A percentile compares a stretch with the other conserved stretches of the same genome.
Conservation (phyloP, 2,113 vertebrate species). For the Mesembrinibis cayennensis region DNA sequence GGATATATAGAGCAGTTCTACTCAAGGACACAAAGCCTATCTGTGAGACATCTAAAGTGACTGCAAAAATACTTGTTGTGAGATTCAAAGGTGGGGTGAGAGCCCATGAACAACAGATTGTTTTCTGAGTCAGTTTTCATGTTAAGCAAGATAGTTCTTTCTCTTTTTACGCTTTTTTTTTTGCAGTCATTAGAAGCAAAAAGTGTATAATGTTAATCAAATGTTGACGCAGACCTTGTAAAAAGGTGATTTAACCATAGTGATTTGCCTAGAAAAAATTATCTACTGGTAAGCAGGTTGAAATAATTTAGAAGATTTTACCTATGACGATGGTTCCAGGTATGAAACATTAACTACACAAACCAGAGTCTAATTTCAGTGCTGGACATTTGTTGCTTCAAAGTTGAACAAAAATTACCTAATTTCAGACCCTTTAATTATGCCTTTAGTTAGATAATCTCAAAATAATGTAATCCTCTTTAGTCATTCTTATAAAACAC, state of each 20-base stretch:
- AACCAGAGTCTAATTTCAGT: not conserved
- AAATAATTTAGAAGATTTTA: not conserved
- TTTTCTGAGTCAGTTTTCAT: not conserved
- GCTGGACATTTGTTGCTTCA: not conserved
- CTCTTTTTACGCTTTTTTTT: not conserved
- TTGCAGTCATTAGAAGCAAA: not conserved
- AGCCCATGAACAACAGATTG: not conserved
- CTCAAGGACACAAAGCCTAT: not conserved
- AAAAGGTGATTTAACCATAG: not conserved
- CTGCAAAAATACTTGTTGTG: not conserved
- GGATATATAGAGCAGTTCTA: not conserved
- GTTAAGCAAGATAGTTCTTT: not conserved
- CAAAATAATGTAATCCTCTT: constrained; percentile 12
- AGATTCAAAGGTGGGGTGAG: not conserved
- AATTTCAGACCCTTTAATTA: constrained; percentile 14
- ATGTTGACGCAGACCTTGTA: not conserved
- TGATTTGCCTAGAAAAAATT: not conserved
- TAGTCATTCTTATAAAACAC: not conserved
- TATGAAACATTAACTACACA: not conserved
- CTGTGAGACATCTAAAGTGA: not conserved
- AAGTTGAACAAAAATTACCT: constrained; percentile 1
- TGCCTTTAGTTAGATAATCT: constrained; percentile 6
- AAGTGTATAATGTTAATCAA: not conserved
- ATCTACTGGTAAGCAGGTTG: not conserved
- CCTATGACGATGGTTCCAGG: not conserved